phyloP scores from a whole-genome alignment of 2,888 invertebrate species.

The Cylloceria caligata region DNA sequence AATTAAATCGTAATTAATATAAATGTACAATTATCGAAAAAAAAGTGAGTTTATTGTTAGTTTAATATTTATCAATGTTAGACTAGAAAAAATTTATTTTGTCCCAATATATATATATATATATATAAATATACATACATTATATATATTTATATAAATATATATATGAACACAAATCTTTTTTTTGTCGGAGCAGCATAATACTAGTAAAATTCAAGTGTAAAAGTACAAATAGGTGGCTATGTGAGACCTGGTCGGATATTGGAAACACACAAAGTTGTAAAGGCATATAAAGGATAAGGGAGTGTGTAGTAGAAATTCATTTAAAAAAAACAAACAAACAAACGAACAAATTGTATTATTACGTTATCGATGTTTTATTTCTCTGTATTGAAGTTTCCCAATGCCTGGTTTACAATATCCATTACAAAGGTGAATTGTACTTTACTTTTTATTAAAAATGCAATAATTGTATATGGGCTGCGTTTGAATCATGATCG shows the following conservation, averaged over 20 bases:
- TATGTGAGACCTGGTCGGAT: constrained; percentile 79
- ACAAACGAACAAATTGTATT: constrained; percentile 29
- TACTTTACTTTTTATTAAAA: constrained; percentile 73
- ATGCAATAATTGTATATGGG: constrained; percentile 84
- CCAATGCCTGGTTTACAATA: constrained; percentile 62
- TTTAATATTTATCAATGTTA: constrained; percentile 65
- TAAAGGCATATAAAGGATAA: constrained; percentile 79
- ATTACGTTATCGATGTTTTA: constrained; percentile 27
- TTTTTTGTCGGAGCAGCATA: constrained; percentile 42
- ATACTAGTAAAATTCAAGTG: constrained; percentile 70
- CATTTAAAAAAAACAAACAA: constrained; percentile 35
- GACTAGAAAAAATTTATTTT: constrained; percentile 50
- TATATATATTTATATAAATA: constrained; percentile 1
- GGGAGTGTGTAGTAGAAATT: constrained; percentile 77
- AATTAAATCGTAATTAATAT: constrained; percentile 58
- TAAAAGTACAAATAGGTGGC: constrained; percentile 78
- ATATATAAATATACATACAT: constrained; percentile 2
- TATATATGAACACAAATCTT: background rate
- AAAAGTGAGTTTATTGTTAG: constrained; percentile 65
- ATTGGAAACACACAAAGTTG: constrained; percentile 72
- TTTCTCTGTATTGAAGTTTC: constrained; percentile 32
- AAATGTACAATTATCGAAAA: constrained; percentile 60
- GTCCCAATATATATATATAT: background rate
- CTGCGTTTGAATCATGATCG: constrained; percentile 83
- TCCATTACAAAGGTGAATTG: constrained; percentile 64